A percentile compares a stretch with the other conserved stretches of the same genome.
These are phyloP conservation scores for Osmoderma eremita DNA, from an alignment of 2,888 invertebrate genomes.

Conservation along the genomic window DNA sequence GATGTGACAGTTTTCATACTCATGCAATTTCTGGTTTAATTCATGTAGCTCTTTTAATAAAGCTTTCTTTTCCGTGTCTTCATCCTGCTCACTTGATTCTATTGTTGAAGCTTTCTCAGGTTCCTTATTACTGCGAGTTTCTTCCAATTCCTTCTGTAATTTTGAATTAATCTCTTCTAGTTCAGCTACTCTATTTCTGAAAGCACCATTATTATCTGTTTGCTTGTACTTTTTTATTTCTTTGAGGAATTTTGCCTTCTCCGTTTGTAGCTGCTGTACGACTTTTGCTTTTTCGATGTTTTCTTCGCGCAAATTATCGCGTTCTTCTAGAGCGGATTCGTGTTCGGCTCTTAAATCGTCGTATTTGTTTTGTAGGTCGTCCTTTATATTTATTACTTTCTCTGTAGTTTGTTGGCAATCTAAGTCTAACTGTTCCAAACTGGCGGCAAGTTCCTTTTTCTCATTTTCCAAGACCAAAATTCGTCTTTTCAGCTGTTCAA, in stretches of 20 bases:
- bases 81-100: conserved; percentile 54
- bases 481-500: conserved; percentile 55
- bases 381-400: conserved; percentile 58
- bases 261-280: conserved; percentile 37
- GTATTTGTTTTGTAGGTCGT: conserved; percentile 58
- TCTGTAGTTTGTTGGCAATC: conserved; percentile 61
- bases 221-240: conserved; percentile 33
- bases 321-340: conserved; percentile 68
- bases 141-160: conserved; percentile 10
- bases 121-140: background rate
- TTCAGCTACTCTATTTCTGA: conserved; percentile 50
- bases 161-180: conserved; percentile 46
- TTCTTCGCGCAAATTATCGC: conserved; percentile 59
- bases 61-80: conserved; percentile 55
- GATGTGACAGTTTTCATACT: conserved; percentile 42
- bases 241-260: conserved; percentile 35
- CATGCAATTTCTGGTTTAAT: conserved; percentile 56
- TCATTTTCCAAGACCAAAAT: conserved; percentile 57
- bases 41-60: conserved; percentile 55
- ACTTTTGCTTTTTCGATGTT: conserved; percentile 44
- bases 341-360: conserved; percentile 64
- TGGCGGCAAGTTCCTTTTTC: conserved; percentile 55
- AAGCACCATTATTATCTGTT: conserved; percentile 47
- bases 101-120: conserved; percentile 44
- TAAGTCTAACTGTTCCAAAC: conserved; percentile 60